Conservation (phyloP, 2,888 invertebrate species). For the Dolomedes plantarius region DNA sequence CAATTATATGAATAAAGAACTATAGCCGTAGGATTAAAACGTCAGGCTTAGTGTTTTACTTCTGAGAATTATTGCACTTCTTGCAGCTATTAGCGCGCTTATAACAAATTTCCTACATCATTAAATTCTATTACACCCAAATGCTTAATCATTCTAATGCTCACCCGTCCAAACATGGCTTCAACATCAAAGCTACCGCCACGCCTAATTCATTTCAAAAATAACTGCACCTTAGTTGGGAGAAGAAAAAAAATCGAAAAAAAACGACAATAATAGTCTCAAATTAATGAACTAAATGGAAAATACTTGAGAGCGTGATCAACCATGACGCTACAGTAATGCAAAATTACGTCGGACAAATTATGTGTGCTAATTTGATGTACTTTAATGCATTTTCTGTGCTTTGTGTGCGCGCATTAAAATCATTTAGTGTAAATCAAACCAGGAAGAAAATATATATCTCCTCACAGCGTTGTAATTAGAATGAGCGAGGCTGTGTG, state of each 20-base stretch:
- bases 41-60: no score
- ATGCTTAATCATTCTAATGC: not conserved
- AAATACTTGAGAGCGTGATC: not conserved
- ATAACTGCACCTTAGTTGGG: not conserved
- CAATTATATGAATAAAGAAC: no score
- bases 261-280: not conserved
- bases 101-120: not conserved
- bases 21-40: no score
- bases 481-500: no score
- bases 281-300: not conserved
- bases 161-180: not conserved
- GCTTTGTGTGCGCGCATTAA: no score
- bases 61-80: not conserved
- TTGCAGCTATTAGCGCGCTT: not conserved
- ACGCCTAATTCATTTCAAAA: slow-evolving; percentile 19
- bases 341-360: not conserved
- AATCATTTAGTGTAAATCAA: no score
- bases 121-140: slow-evolving; percentile 1
- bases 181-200: slow-evolving; percentile 7
- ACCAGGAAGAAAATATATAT: no score
- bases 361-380: no score
- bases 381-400: no score
- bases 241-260: not conserved
- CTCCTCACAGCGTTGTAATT: no score
- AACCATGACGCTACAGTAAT: not conserved